A percentile compares a stretch with the other conserved stretches of the same genome.
Evolutionary conservation across 1,140 invertebrate species (phyloP).

Genomic region (Planococcus citri): DNA sequence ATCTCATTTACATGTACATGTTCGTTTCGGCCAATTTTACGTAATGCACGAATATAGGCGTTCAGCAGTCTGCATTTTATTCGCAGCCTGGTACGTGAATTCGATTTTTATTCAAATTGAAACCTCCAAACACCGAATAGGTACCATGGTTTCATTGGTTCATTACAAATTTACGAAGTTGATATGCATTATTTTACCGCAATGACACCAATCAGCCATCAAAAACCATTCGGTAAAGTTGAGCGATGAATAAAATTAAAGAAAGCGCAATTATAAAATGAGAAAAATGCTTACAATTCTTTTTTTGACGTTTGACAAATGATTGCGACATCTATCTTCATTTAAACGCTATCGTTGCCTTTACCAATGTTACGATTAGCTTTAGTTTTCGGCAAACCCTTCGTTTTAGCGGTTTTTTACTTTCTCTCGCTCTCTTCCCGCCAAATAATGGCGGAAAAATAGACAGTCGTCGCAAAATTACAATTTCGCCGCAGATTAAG

Average conservation of each 20-base stretch:
- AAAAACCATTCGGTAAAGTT: neutral
- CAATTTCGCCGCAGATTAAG: neutral
- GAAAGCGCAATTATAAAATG: neutral
- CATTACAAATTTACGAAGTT: no score
- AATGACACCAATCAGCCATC: neutral
- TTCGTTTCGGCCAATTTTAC: no score
- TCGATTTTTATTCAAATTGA: no score
- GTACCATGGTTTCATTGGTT: no score
- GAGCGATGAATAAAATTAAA: neutral
- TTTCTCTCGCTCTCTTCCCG: no score
- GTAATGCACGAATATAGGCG: no score
- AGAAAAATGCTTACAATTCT: slow-evolving; percentile 2
- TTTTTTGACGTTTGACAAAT: slow-evolving; percentile 2
- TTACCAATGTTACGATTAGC: neutral
- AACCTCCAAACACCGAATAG: no score
- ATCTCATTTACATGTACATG: no score
- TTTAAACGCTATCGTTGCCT: neutral
- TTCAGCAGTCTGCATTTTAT: no score
- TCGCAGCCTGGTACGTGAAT: no score
- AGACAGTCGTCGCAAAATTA: neutral
- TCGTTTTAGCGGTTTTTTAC: neutral
- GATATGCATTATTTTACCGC: neutral
- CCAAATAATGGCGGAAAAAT: neutral
- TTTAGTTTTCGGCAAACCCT: neutral
- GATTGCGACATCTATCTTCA: slow-evolving; percentile 1